Evolutionary conservation across 2,888 invertebrate genomes (phyloP).

Genomic region (Chloroclysta siterata): DNA sequence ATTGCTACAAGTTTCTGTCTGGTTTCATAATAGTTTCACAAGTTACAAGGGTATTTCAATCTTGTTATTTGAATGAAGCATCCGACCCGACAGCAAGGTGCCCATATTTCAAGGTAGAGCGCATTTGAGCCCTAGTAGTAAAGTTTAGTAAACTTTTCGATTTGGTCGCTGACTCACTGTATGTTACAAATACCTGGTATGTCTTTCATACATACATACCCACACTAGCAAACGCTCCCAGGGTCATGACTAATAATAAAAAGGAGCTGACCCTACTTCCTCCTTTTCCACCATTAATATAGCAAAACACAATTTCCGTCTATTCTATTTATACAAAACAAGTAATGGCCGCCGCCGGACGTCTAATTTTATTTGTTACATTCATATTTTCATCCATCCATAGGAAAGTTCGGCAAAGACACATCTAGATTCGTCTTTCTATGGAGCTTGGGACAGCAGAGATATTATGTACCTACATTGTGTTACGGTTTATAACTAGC

Average conservation of each 20-base stretch:
- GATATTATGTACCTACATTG: constrained; percentile 69
- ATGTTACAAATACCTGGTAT: constrained; percentile 47
- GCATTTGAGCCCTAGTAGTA: constrained; percentile 62
- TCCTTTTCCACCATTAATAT: no score
- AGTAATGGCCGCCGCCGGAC: no score
- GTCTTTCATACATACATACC: no score
- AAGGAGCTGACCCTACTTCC: no score
- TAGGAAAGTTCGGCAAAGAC: neutral
- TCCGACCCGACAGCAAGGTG: constrained; percentile 48
- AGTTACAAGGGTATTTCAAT: constrained; percentile 52
- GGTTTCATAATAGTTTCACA: constrained; percentile 44
- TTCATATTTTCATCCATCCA: neutral
- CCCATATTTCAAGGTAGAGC: constrained; percentile 76
- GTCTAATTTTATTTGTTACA: neutral
- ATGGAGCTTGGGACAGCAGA: constrained; percentile 44
- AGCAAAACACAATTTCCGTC: no score
- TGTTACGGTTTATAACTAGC: constrained; percentile 70
- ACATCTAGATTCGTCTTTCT: constrained; percentile 39
- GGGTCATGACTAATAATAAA: no score
- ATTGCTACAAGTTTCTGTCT: constrained; percentile 37
- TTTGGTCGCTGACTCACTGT: constrained; percentile 58
- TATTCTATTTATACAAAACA: no score
- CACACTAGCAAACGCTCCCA: no score
- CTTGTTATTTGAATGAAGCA: constrained; percentile 56
- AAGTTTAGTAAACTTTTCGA: constrained; percentile 69